Conservation (phyloP, 1,140 invertebrate species). For the Limonius californicus region DNA sequence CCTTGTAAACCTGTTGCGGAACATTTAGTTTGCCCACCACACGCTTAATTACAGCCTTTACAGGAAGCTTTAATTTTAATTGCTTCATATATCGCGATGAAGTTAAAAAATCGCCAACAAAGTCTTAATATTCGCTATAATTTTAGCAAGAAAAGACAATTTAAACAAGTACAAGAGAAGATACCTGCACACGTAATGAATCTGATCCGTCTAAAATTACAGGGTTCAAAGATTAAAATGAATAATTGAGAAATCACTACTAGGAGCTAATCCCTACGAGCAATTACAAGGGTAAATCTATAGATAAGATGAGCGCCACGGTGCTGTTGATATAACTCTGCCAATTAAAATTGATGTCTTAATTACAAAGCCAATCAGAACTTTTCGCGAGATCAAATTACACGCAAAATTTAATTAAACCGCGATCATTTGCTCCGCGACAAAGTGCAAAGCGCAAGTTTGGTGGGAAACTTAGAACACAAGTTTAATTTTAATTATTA, state of each 20-base stretch:
- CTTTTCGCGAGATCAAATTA: slow-evolving; percentile 39
- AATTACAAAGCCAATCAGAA: slow-evolving; percentile 44
- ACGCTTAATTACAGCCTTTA: no score
- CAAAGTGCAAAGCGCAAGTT: neutral
- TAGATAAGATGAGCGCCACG: slow-evolving; percentile 21
- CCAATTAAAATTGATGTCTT: slow-evolving; percentile 45
- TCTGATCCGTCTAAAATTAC: slow-evolving; percentile 25
- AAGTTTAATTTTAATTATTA: no score
- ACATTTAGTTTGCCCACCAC: no score
- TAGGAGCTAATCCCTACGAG: slow-evolving; percentile 42
- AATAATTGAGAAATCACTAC: slow-evolving; percentile 43
- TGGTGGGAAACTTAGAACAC: no score
- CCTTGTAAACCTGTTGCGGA: no score
- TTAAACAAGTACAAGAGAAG: neutral
- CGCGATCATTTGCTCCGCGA: slow-evolving; percentile 25
- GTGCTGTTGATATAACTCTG: slow-evolving; percentile 27
- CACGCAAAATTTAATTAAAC: slow-evolving; percentile 40
- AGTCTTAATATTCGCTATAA: no score
- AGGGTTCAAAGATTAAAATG: slow-evolving; percentile 41
- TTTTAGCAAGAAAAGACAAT: no score
- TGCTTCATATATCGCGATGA: no score
- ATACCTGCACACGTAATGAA: slow-evolving; percentile 15
- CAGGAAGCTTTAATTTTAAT: no score
- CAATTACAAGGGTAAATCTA: slow-evolving; percentile 44
- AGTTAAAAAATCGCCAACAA: no score